Conservation (phyloP, 53 echinoderm and acorn worm species). For the Actinopyga echinites region DNA sequence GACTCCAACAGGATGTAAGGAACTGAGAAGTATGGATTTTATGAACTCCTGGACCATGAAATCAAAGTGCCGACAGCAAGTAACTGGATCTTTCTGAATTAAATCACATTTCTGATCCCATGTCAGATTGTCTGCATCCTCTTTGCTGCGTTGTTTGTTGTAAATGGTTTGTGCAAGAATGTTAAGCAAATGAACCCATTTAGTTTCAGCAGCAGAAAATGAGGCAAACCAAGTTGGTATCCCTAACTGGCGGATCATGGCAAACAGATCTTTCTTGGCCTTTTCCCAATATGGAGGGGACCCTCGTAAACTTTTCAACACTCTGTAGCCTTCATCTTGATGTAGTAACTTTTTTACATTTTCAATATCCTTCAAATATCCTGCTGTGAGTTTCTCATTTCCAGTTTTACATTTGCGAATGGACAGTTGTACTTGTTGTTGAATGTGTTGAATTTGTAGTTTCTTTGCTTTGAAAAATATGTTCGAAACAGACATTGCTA, state of each 20-base stretch:
- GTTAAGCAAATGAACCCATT: slow-evolving; percentile 40
- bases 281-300: slow-evolving; percentile 65
- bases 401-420: slow-evolving; percentile 4
- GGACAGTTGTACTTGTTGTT: slow-evolving; percentile 14
- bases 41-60: slow-evolving; percentile 36
- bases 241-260: slow-evolving; percentile 60
- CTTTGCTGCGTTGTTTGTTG: neutral
- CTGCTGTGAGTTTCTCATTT: slow-evolving; percentile 37
- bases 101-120: slow-evolving; percentile 45
- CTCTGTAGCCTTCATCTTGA: slow-evolving; percentile 53
- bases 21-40: slow-evolving; percentile 10
- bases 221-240: slow-evolving; percentile 60
- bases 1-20: slow-evolving; percentile 21
- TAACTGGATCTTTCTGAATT: slow-evolving; percentile 48
- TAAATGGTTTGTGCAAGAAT: slow-evolving; percentile 29
- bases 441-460: slow-evolving; percentile 22
- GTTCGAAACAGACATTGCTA: slow-evolving; percentile 18
- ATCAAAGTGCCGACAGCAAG: slow-evolving; percentile 46
- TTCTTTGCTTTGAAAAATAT: slow-evolving; percentile 44
- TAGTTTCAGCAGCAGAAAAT: slow-evolving; percentile 60
- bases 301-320: slow-evolving; percentile 47
- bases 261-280: slow-evolving; percentile 53
- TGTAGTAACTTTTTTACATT: slow-evolving; percentile 19
- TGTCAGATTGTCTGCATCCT: slow-evolving; percentile 15
- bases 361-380: slow-evolving; percentile 1